These are phyloP conservation scores for Epicampocera succincta DNA, from an alignment of 2,888 invertebrate species.

Conservation along the genomic window DNA sequence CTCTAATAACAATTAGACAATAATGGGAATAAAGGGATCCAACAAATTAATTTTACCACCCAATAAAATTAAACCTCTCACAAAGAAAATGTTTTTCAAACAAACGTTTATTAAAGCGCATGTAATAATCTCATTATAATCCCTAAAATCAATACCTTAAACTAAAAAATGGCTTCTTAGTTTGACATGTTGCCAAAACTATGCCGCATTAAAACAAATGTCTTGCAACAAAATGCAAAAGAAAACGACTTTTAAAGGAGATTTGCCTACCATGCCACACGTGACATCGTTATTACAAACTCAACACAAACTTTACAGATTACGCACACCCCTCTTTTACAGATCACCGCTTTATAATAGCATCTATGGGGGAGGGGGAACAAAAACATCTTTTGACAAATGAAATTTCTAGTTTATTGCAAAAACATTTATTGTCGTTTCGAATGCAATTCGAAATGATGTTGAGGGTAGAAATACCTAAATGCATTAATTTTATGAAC, in stretches of 20 bases:
- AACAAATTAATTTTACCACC: too few species aligned
- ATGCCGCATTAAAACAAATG: conserved; percentile 40
- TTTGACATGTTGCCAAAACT: conserved; percentile 40
- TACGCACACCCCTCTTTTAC: background rate
- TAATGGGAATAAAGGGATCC: too few species aligned
- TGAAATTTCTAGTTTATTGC: conserved; percentile 21
- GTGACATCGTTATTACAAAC: conserved; percentile 62
- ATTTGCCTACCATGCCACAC: conserved; percentile 39
- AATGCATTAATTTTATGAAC: conserved; percentile 13
- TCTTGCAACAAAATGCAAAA: too few species aligned
- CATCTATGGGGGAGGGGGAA: too few species aligned
- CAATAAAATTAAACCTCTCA: too few species aligned
- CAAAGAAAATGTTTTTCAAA: background rate
- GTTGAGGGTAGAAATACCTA: conserved; percentile 29
- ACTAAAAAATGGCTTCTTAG: conserved; percentile 8
- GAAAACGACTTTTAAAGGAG: conserved; percentile 20
- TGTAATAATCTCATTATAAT: conserved; percentile 24
- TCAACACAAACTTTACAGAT: conserved; percentile 28
- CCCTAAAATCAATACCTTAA: conserved; percentile 49
- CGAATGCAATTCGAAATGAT: conserved; percentile 50
- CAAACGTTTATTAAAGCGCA: conserved; percentile 1
- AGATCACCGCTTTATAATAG: too few species aligned
- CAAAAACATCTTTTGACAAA: conserved; percentile 24
- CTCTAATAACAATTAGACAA: too few species aligned
- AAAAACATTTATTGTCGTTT: conserved; percentile 51